Evolutionary conservation across 2,888 invertebrate species (phyloP).

Genomic region (Mesorhabditis sp.): DNA sequence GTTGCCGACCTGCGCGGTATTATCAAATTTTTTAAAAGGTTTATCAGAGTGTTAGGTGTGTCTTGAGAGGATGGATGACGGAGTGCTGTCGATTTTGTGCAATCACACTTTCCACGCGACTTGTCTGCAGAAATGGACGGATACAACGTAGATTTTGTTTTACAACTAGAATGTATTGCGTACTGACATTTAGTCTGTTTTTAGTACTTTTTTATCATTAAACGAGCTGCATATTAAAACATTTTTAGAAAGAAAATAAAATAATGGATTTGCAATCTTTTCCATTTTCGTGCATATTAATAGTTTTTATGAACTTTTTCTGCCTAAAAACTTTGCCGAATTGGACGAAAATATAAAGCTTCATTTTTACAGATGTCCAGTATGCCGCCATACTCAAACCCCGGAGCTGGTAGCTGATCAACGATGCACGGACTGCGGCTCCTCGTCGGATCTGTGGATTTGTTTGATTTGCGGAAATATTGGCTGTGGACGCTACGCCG

Average conservation of each 20-base stretch:
- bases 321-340: too few relatives aligned
- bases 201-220: neutral
- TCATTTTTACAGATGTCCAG: conserved; percentile 75
- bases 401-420: conserved; percentile 69
- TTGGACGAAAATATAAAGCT: neutral
- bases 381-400: conserved; percentile 84
- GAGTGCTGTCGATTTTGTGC: conserved; percentile 88
- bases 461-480: conserved; percentile 97
- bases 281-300: too few relatives aligned
- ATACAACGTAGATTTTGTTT: conserved; percentile 67
- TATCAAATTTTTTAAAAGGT: neutral
- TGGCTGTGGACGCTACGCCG: conserved; percentile 86
- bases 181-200: neutral
- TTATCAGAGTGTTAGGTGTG: conserved; percentile 68
- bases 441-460: conserved; percentile 79
- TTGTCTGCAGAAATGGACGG: conserved; percentile 92
- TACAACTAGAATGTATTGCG: too few relatives aligned
- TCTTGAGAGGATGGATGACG: conserved; percentile 88
- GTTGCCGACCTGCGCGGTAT: conserved; percentile 82
- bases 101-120: conserved; percentile 96
- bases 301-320: too few relatives aligned
- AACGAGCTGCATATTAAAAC: neutral
- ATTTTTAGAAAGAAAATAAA: neutral
- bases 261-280: too few relatives aligned
- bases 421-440: conserved; percentile 71